Evolutionary conservation across 2,797 vertebrate species (phyloP), one percentile per base, ranked within the genome.

Genomic region (Brotula barbata): DNA sequence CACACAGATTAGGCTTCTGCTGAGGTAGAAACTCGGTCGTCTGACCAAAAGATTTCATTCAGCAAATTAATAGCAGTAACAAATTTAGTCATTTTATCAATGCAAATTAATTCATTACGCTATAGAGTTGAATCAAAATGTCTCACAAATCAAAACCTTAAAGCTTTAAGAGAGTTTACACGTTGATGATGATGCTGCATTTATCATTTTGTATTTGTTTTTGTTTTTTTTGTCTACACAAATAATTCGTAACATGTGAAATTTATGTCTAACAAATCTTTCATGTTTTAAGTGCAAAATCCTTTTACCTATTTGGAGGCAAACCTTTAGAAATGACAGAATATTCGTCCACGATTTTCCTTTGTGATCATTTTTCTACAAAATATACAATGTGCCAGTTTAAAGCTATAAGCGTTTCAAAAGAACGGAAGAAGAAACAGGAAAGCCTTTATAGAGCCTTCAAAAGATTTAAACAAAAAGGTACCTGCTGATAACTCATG

Each of bases 311-410:
- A n/a, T 68, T 68, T 3, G 68, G 71, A 74, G 55, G 31, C 65
- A 74, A 71, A 80, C 65, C 62, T 71, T 64, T 68, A 41, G 48
- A 68, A 33, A 60, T 53, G 66, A 77, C 66, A 73, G 60, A 82
- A 62, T 65, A 59, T 74, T 73, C 71, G 52, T 68, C 69, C 68
- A 61, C 2, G 31, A 8, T 20, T 74, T 75, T 58, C 25, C 46
- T 15, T 37, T 69, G 33, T 39, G 53, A 37, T 43, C 2, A 42
- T 72, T 64, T 73, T 66, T 51, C 17, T 6, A 14, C 47, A 34
- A 12, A 41, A 64, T 52, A 37, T 21, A n/a, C 25, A 56, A 60
- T 22, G 19, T 28, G 23, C 28, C 20, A 17, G 51, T 65, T n/a
- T n/a, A 46, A 45, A 67, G 19, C 37, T 14, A 16, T 34, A 28